Evolutionary conservation across 2,113 vertebrate species (phyloP).

Genomic region (Eulemur rufifrons): DNA sequence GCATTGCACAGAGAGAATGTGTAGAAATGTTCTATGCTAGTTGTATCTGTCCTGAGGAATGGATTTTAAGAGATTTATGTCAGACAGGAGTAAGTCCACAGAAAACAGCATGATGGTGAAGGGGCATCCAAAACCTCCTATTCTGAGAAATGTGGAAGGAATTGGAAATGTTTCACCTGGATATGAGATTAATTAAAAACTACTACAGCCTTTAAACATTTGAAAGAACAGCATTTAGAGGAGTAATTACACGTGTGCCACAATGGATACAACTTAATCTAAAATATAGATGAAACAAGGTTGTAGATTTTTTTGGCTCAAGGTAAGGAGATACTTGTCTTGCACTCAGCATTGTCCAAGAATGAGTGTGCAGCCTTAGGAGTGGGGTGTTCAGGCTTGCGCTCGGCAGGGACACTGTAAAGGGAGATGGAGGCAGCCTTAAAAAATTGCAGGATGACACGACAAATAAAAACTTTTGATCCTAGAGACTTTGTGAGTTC

Average conservation of each 20-base stretch:
- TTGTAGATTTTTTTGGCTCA: background rate
- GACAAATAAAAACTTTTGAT: background rate
- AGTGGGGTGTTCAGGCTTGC: background rate
- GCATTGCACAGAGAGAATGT: background rate
- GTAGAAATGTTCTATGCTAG: background rate
- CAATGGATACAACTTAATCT: background rate
- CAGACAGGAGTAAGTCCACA: background rate
- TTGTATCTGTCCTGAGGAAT: background rate
- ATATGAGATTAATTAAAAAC: slow-evolving; percentile 30
- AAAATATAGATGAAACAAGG: background rate
- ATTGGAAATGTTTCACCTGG: background rate
- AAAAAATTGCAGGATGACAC: background rate
- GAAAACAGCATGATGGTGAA: background rate
- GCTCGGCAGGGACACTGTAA: background rate
- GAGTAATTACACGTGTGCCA: background rate
- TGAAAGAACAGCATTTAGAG: slow-evolving; percentile 6
- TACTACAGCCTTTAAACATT: background rate
- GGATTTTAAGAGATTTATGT: slow-evolving; percentile 1
- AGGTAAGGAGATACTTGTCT: background rate
- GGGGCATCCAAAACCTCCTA: background rate
- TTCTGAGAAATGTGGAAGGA: background rate
- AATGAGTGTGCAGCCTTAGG: background rate
- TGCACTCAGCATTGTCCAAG: background rate
- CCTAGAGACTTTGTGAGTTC: background rate
- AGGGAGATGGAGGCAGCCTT: background rate